Percentiles rank a stretch among this genome's conserved stretches.
These are phyloP conservation scores for Parauchenoglanis punctatus DNA, from an alignment of 2,797 vertebrate genomes.

Conservation along the genomic window DNA sequence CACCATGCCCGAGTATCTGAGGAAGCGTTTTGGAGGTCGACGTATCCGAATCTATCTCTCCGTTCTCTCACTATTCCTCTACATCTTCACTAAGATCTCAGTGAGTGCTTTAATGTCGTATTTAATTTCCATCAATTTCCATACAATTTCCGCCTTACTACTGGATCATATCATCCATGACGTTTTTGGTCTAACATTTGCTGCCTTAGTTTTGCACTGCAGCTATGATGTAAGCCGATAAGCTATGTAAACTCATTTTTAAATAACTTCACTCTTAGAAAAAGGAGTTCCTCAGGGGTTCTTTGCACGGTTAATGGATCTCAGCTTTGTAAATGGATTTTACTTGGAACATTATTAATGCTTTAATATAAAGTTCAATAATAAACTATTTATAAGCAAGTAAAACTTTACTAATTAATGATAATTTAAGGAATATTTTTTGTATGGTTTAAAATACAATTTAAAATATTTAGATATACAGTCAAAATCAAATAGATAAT, in stretches of 20 bases:
- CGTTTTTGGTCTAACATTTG: not conserved
- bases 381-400: not conserved
- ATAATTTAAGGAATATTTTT: not conserved
- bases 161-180: not conserved
- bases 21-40: slow-evolving; percentile 89
- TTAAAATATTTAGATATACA: not conserved
- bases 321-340: not conserved
- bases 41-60: slow-evolving; percentile 92
- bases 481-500: not conserved
- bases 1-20: slow-evolving; percentile 94
- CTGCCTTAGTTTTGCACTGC: not conserved
- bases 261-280: not conserved
- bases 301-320: not conserved
- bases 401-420: not conserved
- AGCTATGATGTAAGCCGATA: not conserved
- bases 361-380: not conserved
- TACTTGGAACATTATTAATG: not conserved
- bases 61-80: slow-evolving; percentile 84
- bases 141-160: no score
- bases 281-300: not conserved
- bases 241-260: not conserved
- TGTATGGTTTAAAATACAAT: not conserved
- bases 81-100: slow-evolving; percentile 90
- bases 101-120: slow-evolving; percentile 77
- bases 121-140: not conserved